Evolutionary conservation across 2,113 vertebrate species (phyloP).

Genomic region (Urocolius indicus): DNA sequence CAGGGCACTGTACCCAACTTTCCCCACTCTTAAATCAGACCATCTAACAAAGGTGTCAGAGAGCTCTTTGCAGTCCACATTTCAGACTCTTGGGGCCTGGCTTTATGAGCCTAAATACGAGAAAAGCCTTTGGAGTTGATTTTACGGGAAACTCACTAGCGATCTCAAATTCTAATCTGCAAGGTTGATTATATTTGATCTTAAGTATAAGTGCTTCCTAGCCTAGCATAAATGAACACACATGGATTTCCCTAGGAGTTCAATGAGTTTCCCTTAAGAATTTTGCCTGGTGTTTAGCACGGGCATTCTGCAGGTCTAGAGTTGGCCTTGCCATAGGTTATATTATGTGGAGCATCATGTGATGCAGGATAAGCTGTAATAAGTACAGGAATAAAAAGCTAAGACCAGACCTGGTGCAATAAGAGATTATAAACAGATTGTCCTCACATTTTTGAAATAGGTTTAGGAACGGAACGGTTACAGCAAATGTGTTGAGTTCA

Average conservation of each 20-base stretch:
- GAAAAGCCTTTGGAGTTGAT: background rate
- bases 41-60: background rate
- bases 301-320: background rate
- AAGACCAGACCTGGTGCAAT: background rate
- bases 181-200: too few species aligned
- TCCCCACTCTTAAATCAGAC: background rate
- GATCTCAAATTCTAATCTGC: too few species aligned
- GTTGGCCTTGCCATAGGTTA: background rate
- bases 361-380: background rate
- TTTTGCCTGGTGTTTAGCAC: background rate
- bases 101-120: background rate
- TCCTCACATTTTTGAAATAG: background rate
- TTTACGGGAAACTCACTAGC: background rate
- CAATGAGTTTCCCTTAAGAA: too few species aligned
- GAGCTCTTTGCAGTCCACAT: background rate
- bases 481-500: background rate
- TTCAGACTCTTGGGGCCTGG: background rate
- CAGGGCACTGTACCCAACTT: accelerated
- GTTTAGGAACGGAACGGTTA: background rate
- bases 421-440: background rate
- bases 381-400: background rate
- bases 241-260: too few species aligned
- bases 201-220: too few species aligned
- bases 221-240: too few species aligned
- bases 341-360: background rate